These are phyloP conservation scores for Streblospio benedicti DNA, from an alignment of 1,140 invertebrate species.

Conservation along the genomic window DNA sequence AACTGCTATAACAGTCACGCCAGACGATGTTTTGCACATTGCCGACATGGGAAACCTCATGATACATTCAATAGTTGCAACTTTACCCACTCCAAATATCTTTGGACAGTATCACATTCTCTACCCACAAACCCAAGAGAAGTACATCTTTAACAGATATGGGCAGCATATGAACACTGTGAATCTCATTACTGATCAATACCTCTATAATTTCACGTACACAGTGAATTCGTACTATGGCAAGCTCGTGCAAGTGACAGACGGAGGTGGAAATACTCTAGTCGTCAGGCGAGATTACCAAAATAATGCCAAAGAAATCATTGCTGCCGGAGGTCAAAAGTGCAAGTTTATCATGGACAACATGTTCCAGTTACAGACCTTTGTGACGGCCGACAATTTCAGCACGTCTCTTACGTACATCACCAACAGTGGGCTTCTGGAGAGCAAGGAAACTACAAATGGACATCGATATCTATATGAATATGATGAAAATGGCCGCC, in stretches of 20 bases:
- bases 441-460: constrained; percentile 55
- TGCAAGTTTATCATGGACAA: constrained; percentile 71
- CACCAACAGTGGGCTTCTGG: constrained; percentile 74
- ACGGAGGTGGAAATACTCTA: constrained; percentile 80
- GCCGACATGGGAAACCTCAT: constrained; percentile 76
- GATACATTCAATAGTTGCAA: constrained; percentile 80
- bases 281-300: constrained; percentile 65
- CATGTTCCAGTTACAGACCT: constrained; percentile 77
- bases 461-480: constrained; percentile 82
- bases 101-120: constrained; percentile 85
- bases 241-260: constrained; percentile 81
- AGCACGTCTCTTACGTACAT: constrained; percentile 89
- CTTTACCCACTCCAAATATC: constrained; percentile 77
- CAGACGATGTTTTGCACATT: constrained; percentile 79
- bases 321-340: constrained; percentile 88
- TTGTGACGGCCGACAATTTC: constrained; percentile 81
- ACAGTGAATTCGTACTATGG: constrained; percentile 94
- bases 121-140: constrained; percentile 78
- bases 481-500: constrained; percentile 75
- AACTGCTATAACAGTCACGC: constrained; percentile 79
- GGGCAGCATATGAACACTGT: constrained; percentile 86
- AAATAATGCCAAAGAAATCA: constrained; percentile 71
- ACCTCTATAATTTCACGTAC: constrained; percentile 84
- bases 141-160: constrained; percentile 91
- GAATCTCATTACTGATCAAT: constrained; percentile 85